phyloP scores from a whole-genome alignment of 2,113 vertebrate species.

The Gallinago media region DNA sequence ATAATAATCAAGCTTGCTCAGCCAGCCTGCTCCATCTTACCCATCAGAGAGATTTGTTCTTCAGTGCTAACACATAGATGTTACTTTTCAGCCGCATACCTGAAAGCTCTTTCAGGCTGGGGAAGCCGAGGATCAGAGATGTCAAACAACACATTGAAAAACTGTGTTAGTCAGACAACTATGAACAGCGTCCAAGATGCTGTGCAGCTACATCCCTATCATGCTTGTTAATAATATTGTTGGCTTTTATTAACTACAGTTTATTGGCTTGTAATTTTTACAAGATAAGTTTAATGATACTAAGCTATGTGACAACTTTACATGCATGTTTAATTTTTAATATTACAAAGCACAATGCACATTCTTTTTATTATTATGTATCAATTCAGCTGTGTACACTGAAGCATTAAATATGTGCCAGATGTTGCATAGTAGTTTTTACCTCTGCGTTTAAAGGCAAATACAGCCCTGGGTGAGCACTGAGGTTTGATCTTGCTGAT shows the following conservation, averaged over 20 bases:
- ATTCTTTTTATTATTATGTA: background rate
- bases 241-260: background rate
- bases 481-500: background rate
- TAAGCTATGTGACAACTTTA: background rate
- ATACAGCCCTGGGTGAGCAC: background rate
- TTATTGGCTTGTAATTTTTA: background rate
- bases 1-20: background rate
- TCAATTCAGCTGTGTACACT: background rate
- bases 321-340: background rate
- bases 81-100: background rate
- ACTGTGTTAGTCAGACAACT: background rate
- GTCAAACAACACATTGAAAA: background rate
- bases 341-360: background rate
- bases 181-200: background rate
- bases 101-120: background rate
- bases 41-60: background rate
- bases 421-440: background rate
- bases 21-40: background rate
- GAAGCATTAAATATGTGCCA: background rate
- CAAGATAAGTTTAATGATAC: background rate
- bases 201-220: background rate
- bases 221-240: background rate
- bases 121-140: background rate
- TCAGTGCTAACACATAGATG: background rate
- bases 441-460: slow-evolving; percentile 1